Percentiles rank a stretch among this genome's conserved stretches.
These are phyloP conservation scores for Galerucella nymphaeae DNA, from an alignment of 2,888 invertebrate genomes.

Conservation along the genomic window DNA sequence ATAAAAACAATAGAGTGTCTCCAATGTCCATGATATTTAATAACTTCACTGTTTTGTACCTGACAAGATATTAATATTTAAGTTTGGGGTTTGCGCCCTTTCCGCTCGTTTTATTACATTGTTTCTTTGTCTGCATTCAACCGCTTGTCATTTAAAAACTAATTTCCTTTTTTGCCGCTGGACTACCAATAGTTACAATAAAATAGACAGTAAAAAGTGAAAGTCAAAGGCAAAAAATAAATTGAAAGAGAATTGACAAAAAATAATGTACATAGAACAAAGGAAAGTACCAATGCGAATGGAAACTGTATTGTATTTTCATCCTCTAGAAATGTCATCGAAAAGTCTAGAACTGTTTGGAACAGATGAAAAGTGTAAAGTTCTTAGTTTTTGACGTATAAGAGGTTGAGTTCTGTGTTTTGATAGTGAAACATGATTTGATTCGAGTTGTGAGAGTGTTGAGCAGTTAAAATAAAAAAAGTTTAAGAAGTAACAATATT, in stretches of 20 bases:
- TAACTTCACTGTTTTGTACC: slow-evolving; percentile 44
- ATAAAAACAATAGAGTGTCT: slow-evolving; percentile 58
- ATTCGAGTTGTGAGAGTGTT: too few species aligned
- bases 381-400: too few species aligned
- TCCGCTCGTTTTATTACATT: slow-evolving; percentile 14
- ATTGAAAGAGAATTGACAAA: background rate
- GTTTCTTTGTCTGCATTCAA: slow-evolving; percentile 15
- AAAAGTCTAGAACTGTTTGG: too few species aligned
- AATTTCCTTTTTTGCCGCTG: background rate
- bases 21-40: slow-evolving; percentile 52
- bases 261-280: background rate
- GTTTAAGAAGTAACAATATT: too few species aligned
- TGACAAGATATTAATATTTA: slow-evolving; percentile 40
- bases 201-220: too few species aligned
- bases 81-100: slow-evolving; percentile 20
- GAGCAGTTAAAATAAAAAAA: too few species aligned
- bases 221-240: background rate
- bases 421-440: too few species aligned
- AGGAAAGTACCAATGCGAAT: background rate
- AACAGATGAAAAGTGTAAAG: too few species aligned
- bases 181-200: background rate
- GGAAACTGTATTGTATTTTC: too few species aligned
- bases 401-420: too few species aligned
- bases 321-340: too few species aligned
- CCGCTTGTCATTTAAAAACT: slow-evolving; percentile 8